Evolutionary conservation across 2,113 vertebrate species (phyloP).

Genomic region (Mystacornis crossleyi): DNA sequence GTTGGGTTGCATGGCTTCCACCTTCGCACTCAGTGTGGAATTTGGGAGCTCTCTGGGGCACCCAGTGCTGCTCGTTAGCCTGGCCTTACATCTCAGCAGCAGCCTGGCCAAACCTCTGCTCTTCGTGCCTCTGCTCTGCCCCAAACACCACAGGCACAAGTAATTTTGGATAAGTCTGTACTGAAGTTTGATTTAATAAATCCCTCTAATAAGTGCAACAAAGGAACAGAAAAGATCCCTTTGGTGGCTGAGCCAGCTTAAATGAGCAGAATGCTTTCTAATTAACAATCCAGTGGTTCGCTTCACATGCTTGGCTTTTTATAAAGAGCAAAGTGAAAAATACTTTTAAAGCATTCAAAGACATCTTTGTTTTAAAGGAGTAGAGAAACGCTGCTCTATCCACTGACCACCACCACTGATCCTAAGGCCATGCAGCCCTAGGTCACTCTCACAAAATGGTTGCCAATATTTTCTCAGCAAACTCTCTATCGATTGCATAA

Average conservation of each 20-base stretch:
- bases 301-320: conserved; percentile 12
- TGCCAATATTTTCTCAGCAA: conserved; percentile 47
- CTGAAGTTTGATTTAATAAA: conserved; percentile 50
- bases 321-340: background rate
- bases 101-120: background rate
- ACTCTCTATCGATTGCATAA: conserved; percentile 65
- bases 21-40: background rate
- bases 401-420: background rate
- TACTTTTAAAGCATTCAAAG: background rate
- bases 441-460: conserved; percentile 38
- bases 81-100: background rate
- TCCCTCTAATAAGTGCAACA: conserved; percentile 41
- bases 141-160: conserved; percentile 5
- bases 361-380: background rate
- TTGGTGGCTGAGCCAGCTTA: conserved; percentile 52
- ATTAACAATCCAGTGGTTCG: conserved; percentile 32
- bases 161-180: background rate
- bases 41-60: background rate
- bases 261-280: conserved; percentile 23
- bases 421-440: background rate
- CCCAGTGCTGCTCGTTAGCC: background rate
- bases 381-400: background rate
- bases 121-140: background rate
- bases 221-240: conserved; percentile 21
- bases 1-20: background rate